Percentiles rank a stretch among this genome's conserved stretches.
Conservation (phyloP, 2,888 invertebrate genomes). For the Scaptomyza reducta region DNA sequence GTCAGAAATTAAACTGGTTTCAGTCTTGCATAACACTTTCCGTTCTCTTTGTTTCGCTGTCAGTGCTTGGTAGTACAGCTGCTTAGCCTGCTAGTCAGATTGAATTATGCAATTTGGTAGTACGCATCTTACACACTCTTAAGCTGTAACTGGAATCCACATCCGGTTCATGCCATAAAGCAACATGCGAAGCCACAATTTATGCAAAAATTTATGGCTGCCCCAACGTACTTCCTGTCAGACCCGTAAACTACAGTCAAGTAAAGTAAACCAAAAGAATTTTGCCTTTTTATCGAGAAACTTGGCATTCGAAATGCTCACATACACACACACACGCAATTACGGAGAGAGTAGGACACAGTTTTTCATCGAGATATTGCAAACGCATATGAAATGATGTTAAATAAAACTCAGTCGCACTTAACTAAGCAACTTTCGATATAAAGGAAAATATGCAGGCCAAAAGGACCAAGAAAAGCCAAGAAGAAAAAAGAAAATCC, state of each 20-base stretch:
- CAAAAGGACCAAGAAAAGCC: slow-evolving; percentile 13
- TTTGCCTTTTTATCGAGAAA: slow-evolving; percentile 67
- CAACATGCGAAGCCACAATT: slow-evolving; percentile 60
- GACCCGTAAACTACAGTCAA: slow-evolving; percentile 20
- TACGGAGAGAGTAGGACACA: background rate
- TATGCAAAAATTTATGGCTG: slow-evolving; percentile 73
- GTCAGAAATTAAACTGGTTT: slow-evolving; percentile 19
- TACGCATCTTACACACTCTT: slow-evolving; percentile 59
- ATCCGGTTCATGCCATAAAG: slow-evolving; percentile 69
- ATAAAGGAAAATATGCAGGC: slow-evolving; percentile 24
- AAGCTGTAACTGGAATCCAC: slow-evolving; percentile 62
- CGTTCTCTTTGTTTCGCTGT: background rate
- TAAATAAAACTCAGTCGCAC: slow-evolving; percentile 66
- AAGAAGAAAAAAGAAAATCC: slow-evolving; percentile 14
- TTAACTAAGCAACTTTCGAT: slow-evolving; percentile 62
- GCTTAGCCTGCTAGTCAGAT: slow-evolving; percentile 35
- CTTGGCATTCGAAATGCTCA: slow-evolving; percentile 63
- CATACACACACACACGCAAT: slow-evolving; percentile 21
- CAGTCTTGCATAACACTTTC: background rate
- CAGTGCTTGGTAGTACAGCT: background rate
- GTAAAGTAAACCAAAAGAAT: slow-evolving; percentile 47
- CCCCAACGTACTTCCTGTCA: slow-evolving; percentile 63
- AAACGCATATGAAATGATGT: slow-evolving; percentile 52
- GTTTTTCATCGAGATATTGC: slow-evolving; percentile 43
- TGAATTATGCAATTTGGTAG: slow-evolving; percentile 62